Base-by-base conservation (phyloP, 1,140 invertebrate genomes). In the Yoshiicerus persimilis region DNA sequence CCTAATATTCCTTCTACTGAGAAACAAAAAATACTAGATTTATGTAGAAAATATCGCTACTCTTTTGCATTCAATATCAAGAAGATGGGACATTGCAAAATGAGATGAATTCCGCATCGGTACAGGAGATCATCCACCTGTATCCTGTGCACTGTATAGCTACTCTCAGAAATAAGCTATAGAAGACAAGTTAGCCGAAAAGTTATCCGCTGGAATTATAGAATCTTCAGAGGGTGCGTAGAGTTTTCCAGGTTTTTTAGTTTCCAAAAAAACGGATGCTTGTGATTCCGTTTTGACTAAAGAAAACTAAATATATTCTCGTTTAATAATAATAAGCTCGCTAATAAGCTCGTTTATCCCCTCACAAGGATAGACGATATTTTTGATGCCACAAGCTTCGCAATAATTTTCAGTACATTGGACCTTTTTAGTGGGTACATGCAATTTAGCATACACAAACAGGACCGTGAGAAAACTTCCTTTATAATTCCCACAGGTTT, bases 381-480 rank as follows among this genome's bases (percentile, higher is more conserved):
- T 10, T 86, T 89, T 0, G 88, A 89, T 25, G 6, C 20, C 16
- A 0, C 94, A 0, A 32, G 88, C 0, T 92, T 92, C 0, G 90
- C 77, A 2, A 32, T 34, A 9, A 39, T 47, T 16, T 89, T 88
- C 47, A 84, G 85, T 16, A 1, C 1, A 0, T 27, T 89, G 11
- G 90, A 90, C 47, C 27, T 89, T 4, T 23, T 38, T 36, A 62
- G 70, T 23, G 94, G 94, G 0, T 95, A 93, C 87, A 4, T 41
- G 62, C 62, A 64, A 25, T 64, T 64, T 64, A 6, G 6, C 10
- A 64, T 64, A 23, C 9, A 64, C 10, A 39, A 64, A 32, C 9
- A 13, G 9, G 66, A 47, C 32, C 2, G 39, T 4, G 70, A 83
- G 3, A 80, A 80, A 47, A 91, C 89, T 9, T 88, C 88, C 0